Base-by-base conservation (phyloP, 1,140 invertebrate species). In the Scaptomyza hsui region DNA sequence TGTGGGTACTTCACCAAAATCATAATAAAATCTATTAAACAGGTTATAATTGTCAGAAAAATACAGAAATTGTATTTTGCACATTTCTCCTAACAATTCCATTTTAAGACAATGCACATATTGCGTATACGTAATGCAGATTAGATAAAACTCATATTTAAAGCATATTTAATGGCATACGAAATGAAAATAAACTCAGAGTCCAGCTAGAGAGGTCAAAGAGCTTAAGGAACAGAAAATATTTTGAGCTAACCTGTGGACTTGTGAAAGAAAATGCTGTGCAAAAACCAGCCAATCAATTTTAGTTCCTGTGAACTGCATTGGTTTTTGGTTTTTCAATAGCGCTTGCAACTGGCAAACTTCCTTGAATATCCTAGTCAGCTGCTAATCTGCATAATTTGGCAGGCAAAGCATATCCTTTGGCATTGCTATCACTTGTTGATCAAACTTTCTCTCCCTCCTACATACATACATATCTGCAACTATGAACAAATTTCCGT, bases 301-400 rank as follows among this genome's bases (percentile, higher is more conserved):
- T 53, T 21, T 9, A 32, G 42, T n/a, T 47, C 10, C 24, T 49
- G 47, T n/a, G 6, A 16, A 4, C 37, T 6, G 19, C 19, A 21
- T 29, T 37, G 3, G 10, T 16, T 26, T 24, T 59, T 26, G 29
- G 35, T 47, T 41, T 59, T 56, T 42, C 63, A 51, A 59, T 51
- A 59, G 53, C 21, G 19, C 24, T 24, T 32, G 53, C 52, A 47
- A 71, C 53, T 51, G 57, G 37, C 24, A 72, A 72, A 83, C 76
- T 85, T 85, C 72, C 75, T 68, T 55, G 64, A 73, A 52, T 64
- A 42, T 26, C 24, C 44, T 56, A 39, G 53, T 26, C 73, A 64
- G 35, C 41, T 12, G 53, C 69, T 59, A 72, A 85, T 85, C 80
- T 76, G 44, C 80, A 85, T 85, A 85, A 81, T 81, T 85, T 81